Base-by-base conservation (phyloP, 2,888 invertebrate genomes). In the Habrosyne pyritoides region DNA sequence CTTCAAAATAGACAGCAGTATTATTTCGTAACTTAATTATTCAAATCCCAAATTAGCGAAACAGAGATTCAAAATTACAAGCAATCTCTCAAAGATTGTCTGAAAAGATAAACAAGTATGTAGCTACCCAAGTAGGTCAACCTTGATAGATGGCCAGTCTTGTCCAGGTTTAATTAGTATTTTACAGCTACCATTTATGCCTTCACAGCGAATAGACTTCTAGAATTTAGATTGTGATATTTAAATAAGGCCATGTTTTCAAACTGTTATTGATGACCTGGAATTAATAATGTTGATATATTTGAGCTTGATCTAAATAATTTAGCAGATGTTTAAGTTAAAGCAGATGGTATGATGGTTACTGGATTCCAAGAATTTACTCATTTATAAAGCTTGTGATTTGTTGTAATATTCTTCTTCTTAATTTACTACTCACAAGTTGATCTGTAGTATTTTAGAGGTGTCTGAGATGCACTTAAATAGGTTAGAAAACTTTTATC, bases 81-180 rank as follows among this genome's bases (percentile, higher is more conserved):
- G 2, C 12, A 8, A 42, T 18, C n/a, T 42, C 8, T 36, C 2
- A 51, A 51, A 54, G 54, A 49, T 50, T 50, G 51, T 51, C 21
- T 21, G 30, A 33, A 53, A 46, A 28, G 51, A 50, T 54, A 26
- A 53, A 28, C 49, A 47, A n/a, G 51, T 26, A 57, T 57, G 22
- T 55, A 42, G n/a, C 47, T 42, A 18, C 0, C 14, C 55, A 77
- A 67, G 59, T 77, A 56, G 79, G 79, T 71, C 73, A 72, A 57
- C 57, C 56, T 75, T 78, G 77, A 80, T 74, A 69, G 69, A 78
- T 77, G 73, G 66, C 71, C 52, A 59, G 61, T 57, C 62, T 60
- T 51, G 56, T 61, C 50, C 51, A 60, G 64, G 59, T 70, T 70
- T 74, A 59, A 65, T 60, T 61, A 57, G 55, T 33, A 42, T 54